Evolutionary conservation across 1,140 invertebrate genomes (phyloP).

Genomic region (Ips nitidus): DNA sequence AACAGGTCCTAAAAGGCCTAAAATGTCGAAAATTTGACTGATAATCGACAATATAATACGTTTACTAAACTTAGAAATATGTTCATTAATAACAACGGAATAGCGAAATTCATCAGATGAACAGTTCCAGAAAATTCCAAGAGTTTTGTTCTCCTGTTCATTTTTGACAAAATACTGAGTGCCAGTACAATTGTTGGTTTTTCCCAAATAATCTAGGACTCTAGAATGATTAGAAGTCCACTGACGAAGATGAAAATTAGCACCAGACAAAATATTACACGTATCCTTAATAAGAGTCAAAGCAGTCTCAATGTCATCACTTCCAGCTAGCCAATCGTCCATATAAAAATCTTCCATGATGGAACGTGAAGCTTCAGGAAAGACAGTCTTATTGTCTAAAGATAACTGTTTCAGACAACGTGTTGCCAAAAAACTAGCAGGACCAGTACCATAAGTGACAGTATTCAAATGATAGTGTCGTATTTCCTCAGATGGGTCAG

Average conservation of each 20-base stretch:
- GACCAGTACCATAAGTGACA: conserved; percentile 36
- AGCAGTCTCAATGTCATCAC: not conserved
- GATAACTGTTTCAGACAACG: conserved; percentile 44
- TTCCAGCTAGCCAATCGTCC: conserved; percentile 45
- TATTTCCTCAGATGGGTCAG: too few relatives aligned
- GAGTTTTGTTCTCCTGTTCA: not conserved
- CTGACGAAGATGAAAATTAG: not conserved
- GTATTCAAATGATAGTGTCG: too few relatives aligned
- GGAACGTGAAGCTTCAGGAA: conserved; percentile 38
- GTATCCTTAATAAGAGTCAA: not conserved
- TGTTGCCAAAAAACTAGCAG: conserved; percentile 49
- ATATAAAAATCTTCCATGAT: conserved; percentile 51
- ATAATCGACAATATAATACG: too few relatives aligned
- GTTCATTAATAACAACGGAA: too few relatives aligned
- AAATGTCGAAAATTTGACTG: too few relatives aligned
- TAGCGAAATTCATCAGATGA: too few relatives aligned
- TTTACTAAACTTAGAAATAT: too few relatives aligned
- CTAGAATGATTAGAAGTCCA: too few relatives aligned
- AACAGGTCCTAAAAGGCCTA: too few relatives aligned
- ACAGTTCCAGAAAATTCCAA: not conserved
- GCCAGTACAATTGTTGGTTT: not conserved
- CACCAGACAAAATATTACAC: not conserved
- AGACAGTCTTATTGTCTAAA: conserved; percentile 30
- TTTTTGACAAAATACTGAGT: conserved; percentile 1
- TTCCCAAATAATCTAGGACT: too few relatives aligned